Conservation (phyloP, 2,888 invertebrate genomes). For the Rhopalosiphum nymphaeae region DNA sequence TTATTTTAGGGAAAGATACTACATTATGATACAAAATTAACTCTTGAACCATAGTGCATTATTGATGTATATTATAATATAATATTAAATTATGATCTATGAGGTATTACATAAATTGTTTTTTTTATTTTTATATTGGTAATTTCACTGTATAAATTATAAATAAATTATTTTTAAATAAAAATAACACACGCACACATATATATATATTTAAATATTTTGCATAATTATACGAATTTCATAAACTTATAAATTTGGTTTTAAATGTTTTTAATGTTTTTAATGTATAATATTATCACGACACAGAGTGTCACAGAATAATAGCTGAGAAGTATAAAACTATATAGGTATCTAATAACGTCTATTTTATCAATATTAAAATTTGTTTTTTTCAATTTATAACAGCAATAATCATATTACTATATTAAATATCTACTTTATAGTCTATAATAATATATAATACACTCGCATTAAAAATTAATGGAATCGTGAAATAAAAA, state of each 20-base stretch:
- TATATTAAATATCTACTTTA: background rate
- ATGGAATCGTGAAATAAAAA: background rate
- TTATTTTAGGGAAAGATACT: background rate
- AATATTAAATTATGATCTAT: background rate
- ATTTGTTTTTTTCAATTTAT: background rate
- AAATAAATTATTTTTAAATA: too few species aligned
- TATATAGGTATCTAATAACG: background rate
- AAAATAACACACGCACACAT: too few species aligned
- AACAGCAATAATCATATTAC: background rate
- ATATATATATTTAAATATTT: background rate
- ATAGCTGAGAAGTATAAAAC: background rate
- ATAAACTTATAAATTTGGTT: background rate
- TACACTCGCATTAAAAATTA: background rate
- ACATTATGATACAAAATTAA: background rate
- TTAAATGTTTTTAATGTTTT: background rate
- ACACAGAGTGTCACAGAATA: background rate
- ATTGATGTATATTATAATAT: background rate
- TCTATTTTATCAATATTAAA: background rate
- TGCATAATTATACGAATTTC: background rate
- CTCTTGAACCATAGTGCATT: background rate
- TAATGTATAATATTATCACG: too few species aligned
- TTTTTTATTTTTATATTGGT: background rate
- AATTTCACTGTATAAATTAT: too few species aligned
- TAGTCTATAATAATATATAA: background rate
- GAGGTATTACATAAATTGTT: background rate